These are phyloP conservation scores for Solen grandis DNA, from an alignment of 1,140 invertebrate species.

Conservation along the genomic window DNA sequence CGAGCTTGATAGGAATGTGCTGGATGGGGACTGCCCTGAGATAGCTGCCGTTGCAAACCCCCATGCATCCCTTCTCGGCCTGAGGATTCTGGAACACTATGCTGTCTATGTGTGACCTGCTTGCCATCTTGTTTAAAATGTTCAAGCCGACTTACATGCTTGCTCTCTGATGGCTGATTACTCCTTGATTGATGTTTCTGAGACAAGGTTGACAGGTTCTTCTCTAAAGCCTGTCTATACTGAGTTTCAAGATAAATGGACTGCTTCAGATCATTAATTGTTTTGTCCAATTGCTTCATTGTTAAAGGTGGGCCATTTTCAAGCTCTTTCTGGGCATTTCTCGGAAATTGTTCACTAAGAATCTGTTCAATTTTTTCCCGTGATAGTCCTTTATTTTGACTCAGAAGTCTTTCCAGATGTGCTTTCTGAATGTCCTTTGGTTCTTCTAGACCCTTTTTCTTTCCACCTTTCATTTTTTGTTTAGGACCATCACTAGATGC, in stretches of 20 bases:
- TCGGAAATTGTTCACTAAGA: constrained; percentile 37
- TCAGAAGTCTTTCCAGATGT: constrained; percentile 38
- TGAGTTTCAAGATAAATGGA: constrained; percentile 42
- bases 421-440: constrained; percentile 47
- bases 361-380: constrained; percentile 31
- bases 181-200: neutral
- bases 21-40: neutral
- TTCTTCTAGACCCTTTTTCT: neutral
- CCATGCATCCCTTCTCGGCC: neutral
- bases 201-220: constrained; percentile 27
- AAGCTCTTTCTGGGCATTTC: constrained; percentile 14
- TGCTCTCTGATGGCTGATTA: neutral
- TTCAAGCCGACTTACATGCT: constrained; percentile 16
- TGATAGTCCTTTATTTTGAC: constrained; percentile 33
- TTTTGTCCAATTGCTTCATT: constrained; percentile 49
- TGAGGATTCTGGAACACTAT: neutral
- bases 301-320: constrained; percentile 29
- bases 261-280: constrained; percentile 43
- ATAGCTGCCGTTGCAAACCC: constrained; percentile 21
- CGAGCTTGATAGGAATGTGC: neutral
- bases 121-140: neutral
- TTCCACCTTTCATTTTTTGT: neutral
- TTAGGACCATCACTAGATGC: neutral
- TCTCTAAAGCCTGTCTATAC: constrained; percentile 27
- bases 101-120: constrained; percentile 18